Conservation (phyloP, 64 coral and sea anemone genomes). For the Pachyseris speciosa region DNA sequence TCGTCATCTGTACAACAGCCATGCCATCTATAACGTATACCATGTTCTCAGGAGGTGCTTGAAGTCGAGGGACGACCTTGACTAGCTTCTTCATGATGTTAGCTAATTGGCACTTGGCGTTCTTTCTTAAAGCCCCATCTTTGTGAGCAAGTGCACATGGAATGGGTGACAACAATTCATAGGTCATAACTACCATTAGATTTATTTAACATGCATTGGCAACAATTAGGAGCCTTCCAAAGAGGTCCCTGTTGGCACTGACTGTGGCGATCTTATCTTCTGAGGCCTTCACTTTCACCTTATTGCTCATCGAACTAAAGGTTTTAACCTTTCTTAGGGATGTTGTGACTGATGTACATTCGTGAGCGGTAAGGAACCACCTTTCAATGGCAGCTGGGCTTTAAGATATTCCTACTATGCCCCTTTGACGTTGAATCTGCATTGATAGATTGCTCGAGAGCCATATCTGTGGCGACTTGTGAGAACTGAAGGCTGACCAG, state of each 20-base stretch:
- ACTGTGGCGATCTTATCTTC: slow-evolving; percentile 18
- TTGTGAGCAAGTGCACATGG: slow-evolving; percentile 15
- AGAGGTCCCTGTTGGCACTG: slow-evolving; percentile 22
- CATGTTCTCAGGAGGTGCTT: too few relatives aligned
- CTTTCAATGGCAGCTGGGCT: slow-evolving; percentile 36
- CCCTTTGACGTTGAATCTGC: slow-evolving; percentile 68
- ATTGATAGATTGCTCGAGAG: slow-evolving; percentile 65
- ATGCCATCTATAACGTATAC: too few relatives aligned
- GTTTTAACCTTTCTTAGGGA: slow-evolving; percentile 48
- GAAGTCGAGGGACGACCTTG: too few relatives aligned
- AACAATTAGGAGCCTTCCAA: slow-evolving; percentile 57
- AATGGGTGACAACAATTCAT: slow-evolving; percentile 35
- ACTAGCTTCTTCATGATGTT: too few relatives aligned
- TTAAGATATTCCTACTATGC: slow-evolving; percentile 50
- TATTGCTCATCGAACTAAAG: slow-evolving; percentile 7
- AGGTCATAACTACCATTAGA: slow-evolving; percentile 6
- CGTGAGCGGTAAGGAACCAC: slow-evolving; percentile 55
- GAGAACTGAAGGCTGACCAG: slow-evolving; percentile 51
- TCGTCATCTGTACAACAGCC: too few relatives aligned
- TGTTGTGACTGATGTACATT: slow-evolving; percentile 43
- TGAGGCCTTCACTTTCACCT: slow-evolving; percentile 6
- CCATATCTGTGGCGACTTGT: slow-evolving; percentile 67
- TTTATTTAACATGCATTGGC: slow-evolving; percentile 30
- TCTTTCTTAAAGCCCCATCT: slow-evolving; percentile 19
- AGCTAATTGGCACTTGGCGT: background rate